These are phyloP conservation scores for Hirudinaria manillensis DNA, from an alignment of 2,888 invertebrate species.

Conservation along the genomic window DNA sequence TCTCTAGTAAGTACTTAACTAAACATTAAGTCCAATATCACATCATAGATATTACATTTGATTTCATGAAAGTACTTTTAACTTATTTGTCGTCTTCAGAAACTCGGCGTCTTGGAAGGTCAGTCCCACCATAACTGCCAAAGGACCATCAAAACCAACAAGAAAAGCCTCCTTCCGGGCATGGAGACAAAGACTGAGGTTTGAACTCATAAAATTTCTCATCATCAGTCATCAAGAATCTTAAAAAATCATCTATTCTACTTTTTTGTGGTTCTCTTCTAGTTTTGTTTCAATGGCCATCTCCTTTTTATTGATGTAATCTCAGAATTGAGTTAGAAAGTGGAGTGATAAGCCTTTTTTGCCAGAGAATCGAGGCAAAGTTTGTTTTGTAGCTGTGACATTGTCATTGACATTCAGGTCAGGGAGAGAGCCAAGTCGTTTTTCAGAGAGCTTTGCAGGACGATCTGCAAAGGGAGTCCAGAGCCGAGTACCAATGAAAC, in stretches of 20 bases:
- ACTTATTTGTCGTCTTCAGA: not conserved
- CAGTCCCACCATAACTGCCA: conserved; percentile 13
- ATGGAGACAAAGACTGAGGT: conserved; percentile 28
- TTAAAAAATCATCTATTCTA: not conserved
- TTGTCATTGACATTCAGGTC: not conserved
- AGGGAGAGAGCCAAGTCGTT: conserved; percentile 23
- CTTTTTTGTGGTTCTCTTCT: too few species aligned
- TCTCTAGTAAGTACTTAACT: too few species aligned
- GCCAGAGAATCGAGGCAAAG: too few species aligned
- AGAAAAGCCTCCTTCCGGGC: not conserved
- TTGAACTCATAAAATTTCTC: not conserved
- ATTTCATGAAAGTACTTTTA: not conserved
- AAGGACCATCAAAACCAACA: not conserved
- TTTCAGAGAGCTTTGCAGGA: conserved; percentile 18
- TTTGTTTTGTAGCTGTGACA: too few species aligned
- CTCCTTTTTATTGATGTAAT: too few species aligned
- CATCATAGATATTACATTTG: too few species aligned
- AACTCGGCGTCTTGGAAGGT: conserved; percentile 24
- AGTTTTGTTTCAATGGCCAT: too few species aligned
- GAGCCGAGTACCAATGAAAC: not conserved
- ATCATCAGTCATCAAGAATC: too few species aligned
- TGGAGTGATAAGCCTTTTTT: too few species aligned
- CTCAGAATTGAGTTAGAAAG: too few species aligned
- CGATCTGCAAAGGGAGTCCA: not conserved
- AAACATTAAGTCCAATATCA: too few species aligned